Base-by-base conservation (phyloP, 2,797 vertebrate genomes). In the Aphelocoma californica region DNA sequence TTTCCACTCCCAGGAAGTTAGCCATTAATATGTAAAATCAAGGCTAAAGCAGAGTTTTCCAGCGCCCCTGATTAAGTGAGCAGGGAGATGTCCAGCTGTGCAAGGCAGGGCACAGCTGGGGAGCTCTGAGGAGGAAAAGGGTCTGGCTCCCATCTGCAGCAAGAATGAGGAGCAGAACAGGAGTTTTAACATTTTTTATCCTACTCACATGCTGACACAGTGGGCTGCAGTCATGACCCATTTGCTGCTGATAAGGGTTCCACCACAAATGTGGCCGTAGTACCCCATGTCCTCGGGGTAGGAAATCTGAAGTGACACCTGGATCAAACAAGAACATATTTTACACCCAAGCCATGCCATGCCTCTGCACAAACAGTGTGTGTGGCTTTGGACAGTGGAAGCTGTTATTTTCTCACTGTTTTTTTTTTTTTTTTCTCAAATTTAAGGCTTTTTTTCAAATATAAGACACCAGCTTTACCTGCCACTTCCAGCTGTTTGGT, bases 181-280 rank as follows among this genome's bases (percentile, higher is more conserved):
- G 72, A 31, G 18, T n/a, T 64, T 36, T 8, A 40, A 14, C 0
- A 5, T 10, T 24, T 86, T 90, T 81, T 60, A 50, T 38, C 20
- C 36, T 50, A 48, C 86, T 95, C 67, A 90, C 81, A 3, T 0
- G 8, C 26, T 70, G 71, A 94, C 19, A 42, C 92, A 95, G 48
- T 83, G 92, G 29, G 93, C 91, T 51, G 91, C 81, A 48, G 95
- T 87, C 95, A 91, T 73, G 61, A 91, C 74, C 92, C 83, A 91
- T 2, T 24, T 45, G 67, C 12, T 24, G 25, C 32, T 88, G 82
- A 36, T 58, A 7, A 95, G 77, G 2, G 86, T 72, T 66, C 83
- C 67, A 19, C 81, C 51, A 1, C 71, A 95, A 38, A 81, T 29
- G 38, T 87, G 92, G 28, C 9, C 4, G 17, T 67, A 93, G 42